Evolutionary conservation across 2,888 invertebrate species (phyloP).

Genomic region (Xanthostigma xanthostigma): DNA sequence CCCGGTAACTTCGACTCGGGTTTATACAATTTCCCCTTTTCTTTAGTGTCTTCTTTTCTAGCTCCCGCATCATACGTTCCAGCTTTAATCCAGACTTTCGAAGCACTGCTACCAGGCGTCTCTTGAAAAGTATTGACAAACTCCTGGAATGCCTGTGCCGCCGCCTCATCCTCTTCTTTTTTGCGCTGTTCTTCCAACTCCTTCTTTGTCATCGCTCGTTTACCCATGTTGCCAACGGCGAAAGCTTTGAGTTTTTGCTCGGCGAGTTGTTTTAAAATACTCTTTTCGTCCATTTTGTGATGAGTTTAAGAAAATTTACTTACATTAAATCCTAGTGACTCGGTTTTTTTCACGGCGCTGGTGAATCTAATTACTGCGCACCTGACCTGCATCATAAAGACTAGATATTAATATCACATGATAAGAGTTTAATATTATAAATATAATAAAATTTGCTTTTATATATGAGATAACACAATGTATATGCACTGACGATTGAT

Average conservation of each 20-base stretch:
- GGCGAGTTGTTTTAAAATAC: conserved; percentile 35
- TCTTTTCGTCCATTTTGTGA: too few relatives aligned
- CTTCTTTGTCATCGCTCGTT: conserved; percentile 60
- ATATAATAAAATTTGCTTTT: too few relatives aligned
- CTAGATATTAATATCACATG: too few relatives aligned
- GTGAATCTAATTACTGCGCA: too few relatives aligned
- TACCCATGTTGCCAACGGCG: conserved; percentile 58
- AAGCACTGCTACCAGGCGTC: conserved; percentile 53
- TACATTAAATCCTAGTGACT: too few relatives aligned
- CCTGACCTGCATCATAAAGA: too few relatives aligned
- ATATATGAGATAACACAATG: too few relatives aligned
- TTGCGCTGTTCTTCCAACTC: conserved; percentile 76
- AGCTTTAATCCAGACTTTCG: conserved; percentile 94
- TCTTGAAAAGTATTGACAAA: conserved; percentile 96
- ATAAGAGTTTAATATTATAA: too few relatives aligned
- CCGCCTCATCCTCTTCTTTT: conserved; percentile 80
- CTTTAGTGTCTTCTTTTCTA: conserved; percentile 76
- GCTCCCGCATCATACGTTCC: conserved; percentile 93
- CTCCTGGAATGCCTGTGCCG: conserved; percentile 90
- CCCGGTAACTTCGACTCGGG: conserved; percentile 61
- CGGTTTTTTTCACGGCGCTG: too few relatives aligned
- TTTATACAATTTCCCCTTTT: conserved; percentile 84
- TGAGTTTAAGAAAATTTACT: too few relatives aligned
- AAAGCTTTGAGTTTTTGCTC: conserved; percentile 66
- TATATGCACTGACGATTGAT: too few relatives aligned